Conservation (phyloP, 2,113 vertebrate genomes). For the Lamprotornis superbus region DNA sequence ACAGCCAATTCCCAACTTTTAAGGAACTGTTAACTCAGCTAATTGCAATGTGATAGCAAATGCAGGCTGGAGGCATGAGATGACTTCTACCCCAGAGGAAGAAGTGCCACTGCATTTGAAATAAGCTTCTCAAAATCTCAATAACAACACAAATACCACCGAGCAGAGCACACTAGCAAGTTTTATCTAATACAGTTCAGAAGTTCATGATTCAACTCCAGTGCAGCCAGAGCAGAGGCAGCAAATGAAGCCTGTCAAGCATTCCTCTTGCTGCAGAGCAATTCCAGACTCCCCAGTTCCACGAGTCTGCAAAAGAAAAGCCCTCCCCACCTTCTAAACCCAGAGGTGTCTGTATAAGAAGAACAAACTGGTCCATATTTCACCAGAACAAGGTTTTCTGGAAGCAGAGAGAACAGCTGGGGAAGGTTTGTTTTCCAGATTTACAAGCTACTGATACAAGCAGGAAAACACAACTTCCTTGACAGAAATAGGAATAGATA, state of each 20-base stretch:
- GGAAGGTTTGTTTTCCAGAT: not conserved
- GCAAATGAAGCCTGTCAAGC: not conserved
- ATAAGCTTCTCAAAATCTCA: not conserved
- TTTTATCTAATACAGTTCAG: not conserved
- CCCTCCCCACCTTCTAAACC: not conserved
- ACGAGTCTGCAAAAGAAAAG: not conserved
- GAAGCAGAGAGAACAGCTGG: not conserved
- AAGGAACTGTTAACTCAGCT: not conserved
- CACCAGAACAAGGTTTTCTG: not conserved
- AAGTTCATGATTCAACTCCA: not conserved
- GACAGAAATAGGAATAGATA: not conserved
- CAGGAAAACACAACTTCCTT: not conserved
- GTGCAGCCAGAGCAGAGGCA: not conserved
- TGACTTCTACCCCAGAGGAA: not conserved
- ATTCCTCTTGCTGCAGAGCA: not conserved
- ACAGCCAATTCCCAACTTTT: not conserved
- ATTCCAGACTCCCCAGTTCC: not conserved
- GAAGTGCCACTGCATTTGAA: not conserved
- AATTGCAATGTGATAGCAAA: not conserved
- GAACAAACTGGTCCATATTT: not conserved
- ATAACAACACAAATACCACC: not conserved
- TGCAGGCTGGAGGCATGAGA: not conserved
- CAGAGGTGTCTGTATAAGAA: fast-evolving
- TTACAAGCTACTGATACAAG: not conserved
- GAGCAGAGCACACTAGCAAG: not conserved